Percentiles rank a stretch among this genome's conserved stretches.
phyloP scores from a whole-genome alignment of 2,888 invertebrate species.

The Clanis bilineata region DNA sequence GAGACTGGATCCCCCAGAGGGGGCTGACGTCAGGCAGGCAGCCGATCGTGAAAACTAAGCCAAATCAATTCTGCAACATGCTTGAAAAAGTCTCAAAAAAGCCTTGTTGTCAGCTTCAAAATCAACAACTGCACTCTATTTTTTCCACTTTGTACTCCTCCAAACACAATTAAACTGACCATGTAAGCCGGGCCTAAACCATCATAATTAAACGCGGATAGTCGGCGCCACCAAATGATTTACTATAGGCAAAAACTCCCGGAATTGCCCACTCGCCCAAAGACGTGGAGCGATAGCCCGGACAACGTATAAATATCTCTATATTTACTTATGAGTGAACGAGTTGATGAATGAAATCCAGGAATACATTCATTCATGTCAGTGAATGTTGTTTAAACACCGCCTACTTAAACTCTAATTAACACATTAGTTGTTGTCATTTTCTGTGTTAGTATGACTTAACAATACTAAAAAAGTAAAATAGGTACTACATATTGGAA shows the following conservation, averaged over 20 bases:
- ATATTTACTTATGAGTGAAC: constrained; percentile 8
- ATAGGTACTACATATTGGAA: too few species aligned
- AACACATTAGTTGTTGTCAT: not conserved
- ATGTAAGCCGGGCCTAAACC: not conserved
- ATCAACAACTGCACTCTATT: not conserved
- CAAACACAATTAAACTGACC: not conserved
- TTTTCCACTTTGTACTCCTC: not conserved
- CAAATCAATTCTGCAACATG: too few species aligned
- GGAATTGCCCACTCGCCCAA: constrained; percentile 54
- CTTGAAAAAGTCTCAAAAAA: too few species aligned
- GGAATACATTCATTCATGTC: not conserved
- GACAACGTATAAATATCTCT: constrained; percentile 6
- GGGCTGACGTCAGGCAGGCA: too few species aligned
- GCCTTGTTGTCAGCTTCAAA: too few species aligned
- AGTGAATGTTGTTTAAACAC: not conserved
- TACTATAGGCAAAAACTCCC: constrained; percentile 55
- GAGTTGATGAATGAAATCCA: constrained; percentile 9
- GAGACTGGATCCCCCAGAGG: too few species aligned
- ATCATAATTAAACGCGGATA: constrained; percentile 27
- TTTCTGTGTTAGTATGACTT: not conserved
- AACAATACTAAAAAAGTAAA: not conserved
- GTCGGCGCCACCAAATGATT: constrained; percentile 57
- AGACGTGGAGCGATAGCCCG: constrained; percentile 18
- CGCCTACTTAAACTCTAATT: not conserved
- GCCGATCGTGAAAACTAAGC: too few species aligned